Evolutionary conservation across 2,797 vertebrate species (phyloP), one percentile per base, ranked within the genome.

Genomic region (Eospalax fontanierii): DNA sequence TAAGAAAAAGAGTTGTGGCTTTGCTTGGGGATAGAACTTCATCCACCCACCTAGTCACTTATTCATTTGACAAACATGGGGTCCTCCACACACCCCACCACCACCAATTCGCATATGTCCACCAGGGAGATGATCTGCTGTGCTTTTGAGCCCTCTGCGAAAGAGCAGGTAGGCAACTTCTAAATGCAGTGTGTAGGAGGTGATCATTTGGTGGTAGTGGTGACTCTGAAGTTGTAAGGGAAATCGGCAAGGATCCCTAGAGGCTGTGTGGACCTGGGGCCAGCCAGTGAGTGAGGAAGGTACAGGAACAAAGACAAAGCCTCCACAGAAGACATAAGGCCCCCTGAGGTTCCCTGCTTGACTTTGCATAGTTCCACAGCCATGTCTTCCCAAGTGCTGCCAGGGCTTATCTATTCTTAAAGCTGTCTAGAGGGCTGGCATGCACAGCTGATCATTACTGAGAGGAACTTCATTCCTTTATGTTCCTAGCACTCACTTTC

Each of bases 311-410:
- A 57, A 90, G 65, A 43, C 21, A 35, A 59, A 81, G 70, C 74
- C 38, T 0, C 19, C 0, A n/a, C 8, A 8, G n/a, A 76, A 35
- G 82, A 40, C 12, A 15, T 6, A 0, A 18, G 10, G 16, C 63
- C 6, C n/a, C 54, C 1, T 8, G 30, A 35, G 12, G 76, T 15
- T 24, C 35, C 90, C 65, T 18, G 26, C 30, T 18, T 9, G 1
- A 38, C 73, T 90, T n/a, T 54, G 70, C 50, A 2, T 50, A 28
- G 0, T 15, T 38, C 80, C 85, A 8, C 0, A 22, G 66, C 57
- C 74, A n/a, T 86, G 94, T 94, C 89, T 86, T 81, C 71, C 59
- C 50, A 43, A n/a, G 71, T 16, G 70, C 38, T 2, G 12, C 91
- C 38, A 50, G 82, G 57, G 21, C 68, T 90, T 70, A 66, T 40